Conservation (phyloP, 1,140 invertebrate genomes). For the Zophobas morio region DNA sequence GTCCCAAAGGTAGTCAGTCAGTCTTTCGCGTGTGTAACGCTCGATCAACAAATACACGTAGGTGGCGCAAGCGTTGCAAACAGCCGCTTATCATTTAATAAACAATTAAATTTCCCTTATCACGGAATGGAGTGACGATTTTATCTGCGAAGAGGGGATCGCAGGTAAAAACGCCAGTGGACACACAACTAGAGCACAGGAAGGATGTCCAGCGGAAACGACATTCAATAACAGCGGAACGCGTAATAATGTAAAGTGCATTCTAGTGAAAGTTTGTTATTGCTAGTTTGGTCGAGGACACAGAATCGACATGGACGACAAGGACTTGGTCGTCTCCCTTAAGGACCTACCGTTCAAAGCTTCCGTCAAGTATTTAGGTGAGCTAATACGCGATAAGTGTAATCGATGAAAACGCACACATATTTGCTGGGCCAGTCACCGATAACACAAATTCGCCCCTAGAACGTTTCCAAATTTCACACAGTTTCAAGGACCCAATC, state of each 20-base stretch:
- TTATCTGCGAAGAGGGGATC: slow-evolving; percentile 23
- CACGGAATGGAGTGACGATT: slow-evolving; percentile 16
- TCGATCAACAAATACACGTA: not conserved
- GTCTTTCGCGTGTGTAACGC: not conserved
- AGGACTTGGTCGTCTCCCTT: slow-evolving; percentile 57
- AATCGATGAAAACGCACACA: not conserved
- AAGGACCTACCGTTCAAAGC: slow-evolving; percentile 63
- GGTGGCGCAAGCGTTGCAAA: slow-evolving; percentile 9
- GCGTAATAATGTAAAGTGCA: slow-evolving; percentile 19
- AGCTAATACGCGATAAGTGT: not conserved
- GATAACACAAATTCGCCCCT: too few species aligned
- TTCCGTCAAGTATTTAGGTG: slow-evolving; percentile 64
- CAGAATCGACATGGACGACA: slow-evolving; percentile 51
- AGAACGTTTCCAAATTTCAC: too few species aligned
- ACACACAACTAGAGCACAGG: slow-evolving; percentile 29
- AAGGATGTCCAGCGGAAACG: slow-evolving; percentile 35
- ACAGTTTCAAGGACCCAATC: too few species aligned
- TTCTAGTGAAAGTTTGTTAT: slow-evolving; percentile 25
- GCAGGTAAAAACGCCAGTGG: slow-evolving; percentile 34
- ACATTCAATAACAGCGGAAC: slow-evolving; percentile 2
- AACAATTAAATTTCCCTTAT: slow-evolving; percentile 26
- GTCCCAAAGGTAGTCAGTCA: not conserved
- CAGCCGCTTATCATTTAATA: slow-evolving; percentile 15
- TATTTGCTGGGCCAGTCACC: not conserved
- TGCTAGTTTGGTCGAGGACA: slow-evolving; percentile 17